Base-by-base conservation (phyloP, 2,797 vertebrate species). In the Oreortyx pictus region DNA sequence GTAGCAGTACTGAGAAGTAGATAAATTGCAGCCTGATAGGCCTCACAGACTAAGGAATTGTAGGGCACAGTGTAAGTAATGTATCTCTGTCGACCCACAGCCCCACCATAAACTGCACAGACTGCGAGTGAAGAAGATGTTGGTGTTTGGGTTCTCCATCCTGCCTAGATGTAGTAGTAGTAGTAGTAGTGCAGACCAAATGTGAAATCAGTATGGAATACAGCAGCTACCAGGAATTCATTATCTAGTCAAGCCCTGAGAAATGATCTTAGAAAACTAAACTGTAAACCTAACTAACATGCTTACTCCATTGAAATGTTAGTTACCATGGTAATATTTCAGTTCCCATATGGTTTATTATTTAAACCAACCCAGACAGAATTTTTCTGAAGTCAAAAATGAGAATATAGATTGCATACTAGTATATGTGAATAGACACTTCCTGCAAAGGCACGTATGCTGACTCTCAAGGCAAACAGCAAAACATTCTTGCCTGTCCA, bases 401-500 rank as follows among this genome's bases (percentile, higher is more conserved):
- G 19, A 68, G 46, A 76, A 75, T 54, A 57, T 35, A 19, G 82
- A 73, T 49, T 46, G 17, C 27, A 59, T 16, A 54, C 11, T 61
- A 9, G 24, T 94, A 24, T 68, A 46, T n/a, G 60, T 46, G 49
- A 77, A 18, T 86, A 79, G 52, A 80, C 85, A 54, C 7, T 75
- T 9, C 5, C 35, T 68, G 46, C 23, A 90, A 35, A 82, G 44
- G 29, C 31, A 74, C 54, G 61, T 15, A 35, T 22, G 8, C 27
- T 78, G 37, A 31, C 61, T 86, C 67, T 87, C 59, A 85, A 71
- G 59, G 71, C 49, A 94, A 90, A 86, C 35, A 91, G 43, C 57
- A 93, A 92, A 93, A 60, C 91, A 94, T 96, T 97, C 93, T 75
- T 94, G 64, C 43, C 67, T 95, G 94, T 95, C 94, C 97, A 72